Conservation (phyloP, 1,140 invertebrate genomes). For the Macrobrachium rosenbergii region DNA sequence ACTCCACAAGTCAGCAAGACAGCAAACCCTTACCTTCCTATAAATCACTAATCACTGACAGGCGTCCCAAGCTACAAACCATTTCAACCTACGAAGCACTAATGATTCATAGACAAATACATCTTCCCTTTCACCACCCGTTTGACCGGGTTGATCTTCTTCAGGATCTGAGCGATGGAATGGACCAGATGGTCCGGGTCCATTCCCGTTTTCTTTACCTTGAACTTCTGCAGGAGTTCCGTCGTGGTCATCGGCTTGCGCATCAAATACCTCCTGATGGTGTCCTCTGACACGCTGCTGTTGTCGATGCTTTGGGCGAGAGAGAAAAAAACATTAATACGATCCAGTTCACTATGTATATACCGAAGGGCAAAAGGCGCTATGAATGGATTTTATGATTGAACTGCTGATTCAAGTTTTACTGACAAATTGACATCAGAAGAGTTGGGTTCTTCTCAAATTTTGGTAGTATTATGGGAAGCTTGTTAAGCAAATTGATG, state of each 20-base stretch:
- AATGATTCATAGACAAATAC: slow-evolving; percentile 86
- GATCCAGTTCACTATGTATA: background rate
- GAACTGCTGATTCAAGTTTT: too few relatives aligned
- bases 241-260: slow-evolving; percentile 97
- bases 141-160: slow-evolving; percentile 93
- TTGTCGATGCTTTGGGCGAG: slow-evolving; percentile 74
- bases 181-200: slow-evolving; percentile 90
- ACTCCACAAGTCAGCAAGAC: too few relatives aligned
- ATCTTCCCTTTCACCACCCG: slow-evolving; percentile 94
- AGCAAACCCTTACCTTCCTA: too few relatives aligned
- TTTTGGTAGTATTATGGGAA: too few relatives aligned
- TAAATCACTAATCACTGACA: too few relatives aligned
- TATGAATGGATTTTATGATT: too few relatives aligned
- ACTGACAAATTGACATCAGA: too few relatives aligned
- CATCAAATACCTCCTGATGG: slow-evolving; percentile 91
- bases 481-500: too few relatives aligned
- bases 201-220: slow-evolving; percentile 91
- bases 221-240: slow-evolving; percentile 94
- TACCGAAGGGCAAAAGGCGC: too few relatives aligned
- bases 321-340: background rate
- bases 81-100: background rate
- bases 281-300: slow-evolving; percentile 95
- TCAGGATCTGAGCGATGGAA: slow-evolving; percentile 93
- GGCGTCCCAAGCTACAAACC: too few relatives aligned
- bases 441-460: too few relatives aligned